Base-by-base conservation (phyloP, 2,888 invertebrate species). In the Sminthurinus aureus region DNA sequence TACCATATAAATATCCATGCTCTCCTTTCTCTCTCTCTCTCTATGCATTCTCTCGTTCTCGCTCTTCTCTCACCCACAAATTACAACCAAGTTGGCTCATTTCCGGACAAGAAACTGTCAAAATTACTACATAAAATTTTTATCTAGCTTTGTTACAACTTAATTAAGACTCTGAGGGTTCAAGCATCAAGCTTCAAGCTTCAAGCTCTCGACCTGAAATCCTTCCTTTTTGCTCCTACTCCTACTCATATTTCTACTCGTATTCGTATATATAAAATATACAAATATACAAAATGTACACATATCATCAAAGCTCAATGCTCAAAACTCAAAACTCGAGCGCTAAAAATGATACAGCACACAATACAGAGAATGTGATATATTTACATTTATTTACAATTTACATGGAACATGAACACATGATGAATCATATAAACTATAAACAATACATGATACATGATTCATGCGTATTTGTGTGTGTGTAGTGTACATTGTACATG, bases 51-150 rank as follows among this genome's bases (percentile, higher is more conserved):
- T n/a, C 67, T 12, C n/a, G 8, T 20, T 22, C n/a, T 11, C 67
- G 73, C 81, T 81, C 83, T 80, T 78, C 73, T 83, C 85, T 85
- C 83, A 84, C 85, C 85, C 85, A 84, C 85, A 85, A 84, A 85
- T 85, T 84, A 85, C n/a, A n/a, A n/a, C 79, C 83, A 81, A 74
- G 81, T 71, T 83, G 82, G 81, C 79, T 80, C 85, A 84, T 84
- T 85, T 85, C 85, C 84, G 85, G 85, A 82, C 83, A 85, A 66
- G 38, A 81, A 85, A 84, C 85, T 84, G 84, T 85, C 85, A 85
- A 84, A 85, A 84, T 83, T 85, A 85, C 85, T 82, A 78, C 85
- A 77, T 74, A 83, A 79, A 80, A 76, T 79, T 81, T 81, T 80
- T 84, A 76, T 83, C 78, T 69, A n/a, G 64, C 73, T 69, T 67